phyloP scores from a whole-genome alignment of 2,113 vertebrate genomes.

The Anoplopoma fimbria region DNA sequence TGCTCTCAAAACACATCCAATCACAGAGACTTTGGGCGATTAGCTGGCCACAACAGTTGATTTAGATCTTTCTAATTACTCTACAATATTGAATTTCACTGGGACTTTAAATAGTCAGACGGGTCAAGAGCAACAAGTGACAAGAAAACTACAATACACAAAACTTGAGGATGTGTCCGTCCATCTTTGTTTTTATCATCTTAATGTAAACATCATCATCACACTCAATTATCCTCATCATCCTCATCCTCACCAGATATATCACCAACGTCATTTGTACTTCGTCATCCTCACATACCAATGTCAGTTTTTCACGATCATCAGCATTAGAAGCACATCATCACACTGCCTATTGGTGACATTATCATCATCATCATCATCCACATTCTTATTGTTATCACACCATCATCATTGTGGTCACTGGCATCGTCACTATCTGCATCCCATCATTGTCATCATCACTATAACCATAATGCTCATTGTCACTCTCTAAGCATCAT shows the following conservation, averaged over 20 bases:
- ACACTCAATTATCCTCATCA: not conserved
- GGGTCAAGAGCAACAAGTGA: too few relatives aligned
- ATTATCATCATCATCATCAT: not conserved
- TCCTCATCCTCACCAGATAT: not conserved
- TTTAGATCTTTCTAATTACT: too few relatives aligned
- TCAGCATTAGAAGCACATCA: not conserved
- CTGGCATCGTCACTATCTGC: not conserved
- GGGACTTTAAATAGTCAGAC: too few relatives aligned
- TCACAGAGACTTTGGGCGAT: not conserved
- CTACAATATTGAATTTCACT: too few relatives aligned
- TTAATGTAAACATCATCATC: too few relatives aligned
- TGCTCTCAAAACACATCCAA: not conserved
- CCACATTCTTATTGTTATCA: not conserved
- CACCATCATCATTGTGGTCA: not conserved
- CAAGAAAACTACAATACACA: too few relatives aligned
- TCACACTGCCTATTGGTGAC: not conserved
- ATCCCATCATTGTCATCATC: not conserved
- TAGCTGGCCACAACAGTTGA: too few relatives aligned
- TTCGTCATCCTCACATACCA: not conserved
- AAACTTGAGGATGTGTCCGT: too few relatives aligned
- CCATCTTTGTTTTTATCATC: too few relatives aligned
- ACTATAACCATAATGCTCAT: not conserved
- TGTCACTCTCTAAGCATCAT: not conserved
- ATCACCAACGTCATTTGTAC: not conserved
- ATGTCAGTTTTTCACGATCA: not conserved